These are phyloP conservation scores for Agelas oroides DNA, from an alignment of 37 sponge, comb jelly and placozoan species.

Conservation along the genomic window DNA sequence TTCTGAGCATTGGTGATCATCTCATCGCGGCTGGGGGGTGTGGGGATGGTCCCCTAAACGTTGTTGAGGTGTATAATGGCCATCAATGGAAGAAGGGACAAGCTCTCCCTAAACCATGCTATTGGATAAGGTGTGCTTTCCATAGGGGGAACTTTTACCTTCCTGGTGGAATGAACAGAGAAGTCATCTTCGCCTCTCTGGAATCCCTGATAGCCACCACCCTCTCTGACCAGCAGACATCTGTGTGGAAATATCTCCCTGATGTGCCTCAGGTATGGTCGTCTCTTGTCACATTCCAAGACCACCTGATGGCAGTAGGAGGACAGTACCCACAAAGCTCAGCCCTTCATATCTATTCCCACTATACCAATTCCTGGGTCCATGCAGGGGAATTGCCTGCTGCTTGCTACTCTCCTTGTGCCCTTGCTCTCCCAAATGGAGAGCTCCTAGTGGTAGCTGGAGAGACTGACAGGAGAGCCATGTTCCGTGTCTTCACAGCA, in stretches of 20 bases:
- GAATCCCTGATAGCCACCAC: slow-evolving; percentile 11
- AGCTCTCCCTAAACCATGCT: slow-evolving; percentile 19
- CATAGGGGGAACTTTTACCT: background rate
- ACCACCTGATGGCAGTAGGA: slow-evolving; percentile 9
- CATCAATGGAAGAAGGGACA: background rate
- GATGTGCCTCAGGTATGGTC: background rate
- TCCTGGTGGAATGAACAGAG: background rate
- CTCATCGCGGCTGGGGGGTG: slow-evolving; percentile 28
- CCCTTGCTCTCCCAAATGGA: background rate
- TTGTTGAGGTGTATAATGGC: slow-evolving; percentile 1
- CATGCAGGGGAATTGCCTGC: slow-evolving; percentile 22
- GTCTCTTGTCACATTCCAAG: background rate
- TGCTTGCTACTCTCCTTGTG: background rate
- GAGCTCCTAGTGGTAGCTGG: background rate
- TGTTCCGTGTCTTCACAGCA: too few relatives aligned
- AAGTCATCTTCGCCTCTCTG: slow-evolving; percentile 8
- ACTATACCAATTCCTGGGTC: slow-evolving; percentile 27
- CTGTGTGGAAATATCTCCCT: too few relatives aligned
- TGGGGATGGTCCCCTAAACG: background rate
- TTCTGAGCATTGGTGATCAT: background rate
- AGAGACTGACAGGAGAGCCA: too few relatives aligned
- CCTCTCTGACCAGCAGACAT: too few relatives aligned
- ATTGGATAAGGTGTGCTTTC: background rate
- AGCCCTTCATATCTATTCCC: slow-evolving; percentile 2
- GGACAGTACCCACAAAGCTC: background rate